phyloP scores from a whole-genome alignment of 2,113 vertebrate species.

The Donacobius atricapilla region DNA sequence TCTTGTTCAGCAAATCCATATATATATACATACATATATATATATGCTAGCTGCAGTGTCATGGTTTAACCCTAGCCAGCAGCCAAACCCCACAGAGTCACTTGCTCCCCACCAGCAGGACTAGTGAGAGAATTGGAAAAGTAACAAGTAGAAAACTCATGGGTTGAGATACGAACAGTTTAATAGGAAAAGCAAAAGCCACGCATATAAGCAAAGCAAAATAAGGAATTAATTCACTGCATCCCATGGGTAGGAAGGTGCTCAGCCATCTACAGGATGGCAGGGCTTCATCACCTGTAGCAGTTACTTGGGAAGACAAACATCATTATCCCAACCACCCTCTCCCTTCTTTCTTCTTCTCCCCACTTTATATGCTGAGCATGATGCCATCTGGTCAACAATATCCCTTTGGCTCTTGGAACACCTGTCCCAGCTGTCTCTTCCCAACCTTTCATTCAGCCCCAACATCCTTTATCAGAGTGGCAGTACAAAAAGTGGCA shows the following conservation, averaged over 20 bases:
- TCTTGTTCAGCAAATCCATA: background rate
- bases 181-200: background rate
- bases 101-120: background rate
- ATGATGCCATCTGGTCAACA: background rate
- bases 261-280: background rate
- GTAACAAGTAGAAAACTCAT: background rate
- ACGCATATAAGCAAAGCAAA: background rate
- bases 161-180: background rate
- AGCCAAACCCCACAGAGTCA: background rate
- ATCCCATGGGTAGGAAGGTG: background rate
- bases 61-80: background rate
- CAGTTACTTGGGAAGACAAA: background rate
- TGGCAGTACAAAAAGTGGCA: background rate
- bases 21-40: rapidly evolving
- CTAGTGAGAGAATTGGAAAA: background rate
- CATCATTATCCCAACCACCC: background rate
- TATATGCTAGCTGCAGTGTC: no score
- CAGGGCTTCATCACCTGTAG: background rate
- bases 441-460: background rate
- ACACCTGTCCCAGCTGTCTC: background rate
- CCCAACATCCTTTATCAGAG: background rate
- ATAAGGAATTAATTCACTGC: background rate
- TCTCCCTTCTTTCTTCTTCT: background rate
- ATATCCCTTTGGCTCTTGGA: background rate
- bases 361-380: background rate